Conservation (phyloP, 1,140 invertebrate genomes). For the Saccostrea cuccullata region DNA sequence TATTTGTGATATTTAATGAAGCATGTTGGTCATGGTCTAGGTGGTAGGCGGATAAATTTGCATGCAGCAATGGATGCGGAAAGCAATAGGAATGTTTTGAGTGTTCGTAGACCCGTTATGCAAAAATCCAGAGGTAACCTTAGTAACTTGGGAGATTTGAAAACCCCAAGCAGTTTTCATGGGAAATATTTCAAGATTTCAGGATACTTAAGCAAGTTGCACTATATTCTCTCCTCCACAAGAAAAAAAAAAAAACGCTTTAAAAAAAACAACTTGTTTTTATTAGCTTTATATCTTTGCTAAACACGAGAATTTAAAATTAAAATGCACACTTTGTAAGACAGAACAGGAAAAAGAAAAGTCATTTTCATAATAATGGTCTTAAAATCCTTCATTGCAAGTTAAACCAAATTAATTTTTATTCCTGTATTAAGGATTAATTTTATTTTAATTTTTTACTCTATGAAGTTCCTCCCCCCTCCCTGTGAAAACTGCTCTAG, state of each 20-base stretch:
- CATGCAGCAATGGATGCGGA: constrained; percentile 39
- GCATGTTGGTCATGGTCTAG: constrained; percentile 32
- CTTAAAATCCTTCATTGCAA: too few relatives aligned
- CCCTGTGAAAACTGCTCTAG: constrained; percentile 22
- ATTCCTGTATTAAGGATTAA: too few relatives aligned
- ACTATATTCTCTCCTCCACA: too few relatives aligned
- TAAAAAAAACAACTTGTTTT: too few relatives aligned
- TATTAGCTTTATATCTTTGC: too few relatives aligned
- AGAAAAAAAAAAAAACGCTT: too few relatives aligned
- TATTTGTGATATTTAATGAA: not conserved
- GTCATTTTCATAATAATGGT: too few relatives aligned
- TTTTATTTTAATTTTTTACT: not conserved
- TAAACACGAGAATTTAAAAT: too few relatives aligned
- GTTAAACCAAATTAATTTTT: too few relatives aligned
- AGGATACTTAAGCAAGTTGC: not conserved
- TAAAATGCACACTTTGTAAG: too few relatives aligned
- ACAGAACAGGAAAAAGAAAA: too few relatives aligned
- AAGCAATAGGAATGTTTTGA: constrained; percentile 22
- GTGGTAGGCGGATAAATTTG: constrained; percentile 39
- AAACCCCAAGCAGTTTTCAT: constrained; percentile 22
- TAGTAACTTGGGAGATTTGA: not conserved
- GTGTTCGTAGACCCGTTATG: constrained; percentile 34
- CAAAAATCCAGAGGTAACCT: constrained; percentile 33
- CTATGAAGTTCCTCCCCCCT: not conserved
- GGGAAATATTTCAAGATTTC: not conserved